Evolutionary conservation across 2,113 vertebrate genomes (phyloP), one percentile per base, ranked within the genome.

Genomic region (Catharus fuscescens): DNA sequence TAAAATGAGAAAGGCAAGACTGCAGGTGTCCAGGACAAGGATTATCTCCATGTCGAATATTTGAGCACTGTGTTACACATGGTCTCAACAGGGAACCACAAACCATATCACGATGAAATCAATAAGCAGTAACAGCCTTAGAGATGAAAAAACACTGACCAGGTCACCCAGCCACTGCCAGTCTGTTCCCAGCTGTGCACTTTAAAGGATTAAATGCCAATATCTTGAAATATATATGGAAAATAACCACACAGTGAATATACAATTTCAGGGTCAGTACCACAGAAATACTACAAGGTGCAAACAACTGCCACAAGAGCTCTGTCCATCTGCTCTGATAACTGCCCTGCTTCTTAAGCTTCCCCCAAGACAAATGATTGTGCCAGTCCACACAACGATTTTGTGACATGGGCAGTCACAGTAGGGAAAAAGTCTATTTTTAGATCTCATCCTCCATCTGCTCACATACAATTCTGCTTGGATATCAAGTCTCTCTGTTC

Each of bases 391-490:
- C 54, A 77, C 74, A 89, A 86, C 0, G 2, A 80, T 86, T 96
- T 90, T 92, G 56, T 84, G 93, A 94, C 76, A 95, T 4, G 56
- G 89, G 59, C 57, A 59, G 76, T 53, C 79, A 83, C 80, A 78
- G 79, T 9, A 95, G 76, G 76, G 80, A 54, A 88, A 80, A 92
- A 40, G 69, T 60, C 90, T 96, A 90, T 94, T 95, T 97, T 96
- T 94, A 96, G 92, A 77, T 54, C 67, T 90, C 79, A 57, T 83
- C 82, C 67, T 95, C 93, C 92, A 96, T 92, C 95, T 97, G 93
- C 82, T 95, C 76, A 83, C 56, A 80, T 10, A 80, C 44, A 86
- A 67, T 78, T 86, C 86, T 38, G n/a, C 76, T 52, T 60, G 56
- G 61, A 31, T 83, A 86, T 86, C 79, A 91, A 86, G 52, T 50